Conservation (phyloP, 2,888 invertebrate genomes). For the Rhagonycha lutea region DNA sequence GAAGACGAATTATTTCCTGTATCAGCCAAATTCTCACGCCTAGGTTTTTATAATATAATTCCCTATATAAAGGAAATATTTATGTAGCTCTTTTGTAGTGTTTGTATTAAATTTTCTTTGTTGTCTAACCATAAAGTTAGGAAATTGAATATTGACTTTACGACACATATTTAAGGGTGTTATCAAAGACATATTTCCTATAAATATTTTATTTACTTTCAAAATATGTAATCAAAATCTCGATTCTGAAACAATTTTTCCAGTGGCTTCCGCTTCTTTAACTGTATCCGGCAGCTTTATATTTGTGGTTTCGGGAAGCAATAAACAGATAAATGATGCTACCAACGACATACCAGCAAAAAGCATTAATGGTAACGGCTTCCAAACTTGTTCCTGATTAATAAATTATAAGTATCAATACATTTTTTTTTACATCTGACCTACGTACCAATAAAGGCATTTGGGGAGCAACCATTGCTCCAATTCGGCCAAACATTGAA, state of each 20-base stretch:
- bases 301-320: constrained; percentile 73
- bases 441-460: constrained; percentile 67
- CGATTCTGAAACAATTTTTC: constrained; percentile 26
- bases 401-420: background rate
- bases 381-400: constrained; percentile 50
- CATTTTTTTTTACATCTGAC: background rate
- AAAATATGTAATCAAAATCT: background rate
- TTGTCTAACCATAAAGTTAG: no score
- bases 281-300: constrained; percentile 70
- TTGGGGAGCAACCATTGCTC: constrained; percentile 69
- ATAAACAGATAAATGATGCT: constrained; percentile 64
- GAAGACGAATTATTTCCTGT: no score
- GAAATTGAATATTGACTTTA: no score
- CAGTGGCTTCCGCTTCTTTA: constrained; percentile 66
- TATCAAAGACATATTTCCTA: no score
- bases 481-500: constrained; percentile 69
- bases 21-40: no score
- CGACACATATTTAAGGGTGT: no score
- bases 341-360: constrained; percentile 66
- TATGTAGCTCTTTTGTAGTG: no score
- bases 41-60: no score
- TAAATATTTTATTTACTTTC: no score
- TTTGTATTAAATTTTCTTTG: no score
- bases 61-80: no score
- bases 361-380: constrained; percentile 64